Percentiles rank a stretch among this genome's conserved stretches.
Evolutionary conservation across 2,797 vertebrate species (phyloP).

Genomic region (Carcharodon carcharias): DNA sequence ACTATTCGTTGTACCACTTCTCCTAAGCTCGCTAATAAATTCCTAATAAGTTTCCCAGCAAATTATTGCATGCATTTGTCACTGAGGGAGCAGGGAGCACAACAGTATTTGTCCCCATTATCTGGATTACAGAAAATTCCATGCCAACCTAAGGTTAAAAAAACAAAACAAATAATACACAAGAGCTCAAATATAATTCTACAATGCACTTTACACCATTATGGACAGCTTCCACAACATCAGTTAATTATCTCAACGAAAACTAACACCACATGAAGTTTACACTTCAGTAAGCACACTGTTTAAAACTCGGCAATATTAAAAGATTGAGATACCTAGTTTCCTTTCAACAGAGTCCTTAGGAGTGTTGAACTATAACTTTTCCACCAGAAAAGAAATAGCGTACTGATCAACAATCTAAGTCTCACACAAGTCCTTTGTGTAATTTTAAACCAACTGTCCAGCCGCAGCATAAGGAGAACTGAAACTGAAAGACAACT

Average conservation of each 20-base stretch:
- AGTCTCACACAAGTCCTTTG: neutral
- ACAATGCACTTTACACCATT: neutral
- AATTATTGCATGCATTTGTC: neutral
- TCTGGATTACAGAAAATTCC: neutral
- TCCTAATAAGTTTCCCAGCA: neutral
- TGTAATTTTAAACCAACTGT: neutral
- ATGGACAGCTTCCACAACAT: neutral
- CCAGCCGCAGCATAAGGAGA: neutral
- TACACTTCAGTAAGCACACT: neutral
- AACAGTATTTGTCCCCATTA: neutral
- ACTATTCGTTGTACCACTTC: neutral
- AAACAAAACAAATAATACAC: neutral
- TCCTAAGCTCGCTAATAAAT: neutral
- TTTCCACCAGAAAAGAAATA: neutral
- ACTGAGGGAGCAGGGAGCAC: neutral
- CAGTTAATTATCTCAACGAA: neutral
- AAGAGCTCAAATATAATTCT: neutral
- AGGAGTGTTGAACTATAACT: neutral
- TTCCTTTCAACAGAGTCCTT: neutral
- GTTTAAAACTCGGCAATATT: neutral
- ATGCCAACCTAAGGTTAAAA: neutral
- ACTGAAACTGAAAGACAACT: neutral
- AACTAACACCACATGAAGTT: neutral
- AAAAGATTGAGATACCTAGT: neutral
- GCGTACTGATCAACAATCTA: too few relatives aligned